Evolutionary conservation across 2,113 vertebrate genomes (phyloP).

Genomic region (Kryptolebias marmoratus): DNA sequence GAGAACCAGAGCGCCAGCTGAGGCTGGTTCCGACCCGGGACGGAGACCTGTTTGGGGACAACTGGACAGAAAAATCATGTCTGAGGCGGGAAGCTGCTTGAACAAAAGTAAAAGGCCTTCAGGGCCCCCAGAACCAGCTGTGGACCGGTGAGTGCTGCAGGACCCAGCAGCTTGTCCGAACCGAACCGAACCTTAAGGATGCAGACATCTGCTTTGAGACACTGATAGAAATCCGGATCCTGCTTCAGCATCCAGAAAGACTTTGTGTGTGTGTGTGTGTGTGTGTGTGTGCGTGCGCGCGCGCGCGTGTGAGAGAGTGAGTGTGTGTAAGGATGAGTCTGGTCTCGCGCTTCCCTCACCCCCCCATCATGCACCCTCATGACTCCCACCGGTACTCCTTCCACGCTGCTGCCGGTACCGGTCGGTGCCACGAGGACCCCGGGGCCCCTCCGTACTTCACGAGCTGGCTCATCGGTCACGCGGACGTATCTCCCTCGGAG

Average conservation of each 20-base stretch:
- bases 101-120: conserved; percentile 19
- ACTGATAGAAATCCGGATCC: neutral
- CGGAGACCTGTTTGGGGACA: neutral
- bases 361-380: conserved; percentile 96
- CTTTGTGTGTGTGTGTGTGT: too few relatives aligned
- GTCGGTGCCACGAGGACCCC: conserved; percentile 89
- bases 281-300: neutral
- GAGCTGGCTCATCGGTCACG: conserved; percentile 95
- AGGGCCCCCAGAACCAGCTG: neutral
- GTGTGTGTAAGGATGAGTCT: conserved; percentile 86
- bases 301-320: conserved; percentile 9
- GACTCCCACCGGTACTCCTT: conserved; percentile 87
- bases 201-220: conserved; percentile 21
- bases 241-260: conserved; percentile 23
- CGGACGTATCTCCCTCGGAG: conserved; percentile 96
- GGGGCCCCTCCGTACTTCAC: conserved; percentile 96
- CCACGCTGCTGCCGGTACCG: conserved; percentile 87
- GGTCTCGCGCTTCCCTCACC: conserved; percentile 95
- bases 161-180: neutral
- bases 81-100: conserved; percentile 25
- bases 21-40: too few relatives aligned
- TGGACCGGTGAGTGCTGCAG: neutral
- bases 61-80: conserved; percentile 22
- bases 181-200: conserved; percentile 11
- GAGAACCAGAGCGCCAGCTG: too few relatives aligned